Evolutionary conservation across 2,888 invertebrate species (phyloP).

Genomic region (Melinopterus prodromus): DNA sequence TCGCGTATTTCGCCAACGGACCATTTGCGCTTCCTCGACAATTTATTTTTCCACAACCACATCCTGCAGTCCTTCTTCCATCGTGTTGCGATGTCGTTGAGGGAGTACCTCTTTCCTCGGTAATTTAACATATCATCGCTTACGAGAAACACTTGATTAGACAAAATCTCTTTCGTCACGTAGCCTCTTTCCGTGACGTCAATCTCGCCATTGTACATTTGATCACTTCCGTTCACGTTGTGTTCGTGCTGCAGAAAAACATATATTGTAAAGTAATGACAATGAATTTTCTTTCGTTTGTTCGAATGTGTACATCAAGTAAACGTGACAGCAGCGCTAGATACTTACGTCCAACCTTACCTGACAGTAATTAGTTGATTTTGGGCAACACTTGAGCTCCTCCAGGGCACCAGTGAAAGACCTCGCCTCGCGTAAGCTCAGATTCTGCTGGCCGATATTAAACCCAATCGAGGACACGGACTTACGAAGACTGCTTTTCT

Average conservation of each 20-base stretch:
- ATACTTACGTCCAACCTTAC: constrained; percentile 8
- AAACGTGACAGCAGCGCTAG: too few species aligned
- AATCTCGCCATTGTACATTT: constrained; percentile 21
- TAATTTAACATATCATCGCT: constrained; percentile 64
- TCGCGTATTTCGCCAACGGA: constrained; percentile 50
- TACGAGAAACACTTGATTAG: constrained; percentile 58
- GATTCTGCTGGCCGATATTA: constrained; percentile 34
- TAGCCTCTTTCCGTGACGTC: constrained; percentile 33
- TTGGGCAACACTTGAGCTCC: constrained; percentile 39
- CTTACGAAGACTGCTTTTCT: constrained; percentile 34
- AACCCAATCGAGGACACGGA: constrained; percentile 45
- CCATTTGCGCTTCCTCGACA: constrained; percentile 48
- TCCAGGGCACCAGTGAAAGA: constrained; percentile 46
- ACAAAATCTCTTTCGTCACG: constrained; percentile 50
- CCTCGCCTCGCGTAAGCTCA: constrained; percentile 44
- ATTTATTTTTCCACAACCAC: constrained; percentile 68
- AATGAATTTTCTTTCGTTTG: too few species aligned
- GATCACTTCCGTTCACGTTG: constrained; percentile 31
- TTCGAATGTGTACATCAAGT: too few species aligned
- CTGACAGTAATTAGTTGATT: constrained; percentile 26
- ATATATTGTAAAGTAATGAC: too few species aligned
- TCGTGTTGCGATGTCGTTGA: constrained; percentile 68
- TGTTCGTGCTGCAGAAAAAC: constrained; percentile 31
- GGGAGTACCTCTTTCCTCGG: constrained; percentile 67
- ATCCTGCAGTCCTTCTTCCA: constrained; percentile 78